Percentiles rank a stretch among this genome's conserved stretches.
Conservation (phyloP, 2,888 invertebrate genomes). For the Melipona bicolor region DNA sequence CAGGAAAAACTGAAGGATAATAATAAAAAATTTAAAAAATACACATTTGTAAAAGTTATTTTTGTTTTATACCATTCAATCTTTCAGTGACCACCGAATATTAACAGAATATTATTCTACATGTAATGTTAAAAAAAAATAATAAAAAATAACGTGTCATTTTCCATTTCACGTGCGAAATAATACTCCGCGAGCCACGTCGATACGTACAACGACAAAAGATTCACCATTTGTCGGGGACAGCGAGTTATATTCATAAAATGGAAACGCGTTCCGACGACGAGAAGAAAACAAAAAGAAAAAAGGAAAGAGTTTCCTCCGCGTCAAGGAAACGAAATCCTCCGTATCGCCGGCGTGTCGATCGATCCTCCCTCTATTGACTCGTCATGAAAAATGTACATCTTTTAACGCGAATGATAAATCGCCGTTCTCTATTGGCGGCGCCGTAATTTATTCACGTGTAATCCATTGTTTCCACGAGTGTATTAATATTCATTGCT, state of each 20-base stretch:
- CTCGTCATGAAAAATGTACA: conserved; percentile 30
- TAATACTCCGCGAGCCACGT: not conserved
- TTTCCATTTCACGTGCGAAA: not conserved
- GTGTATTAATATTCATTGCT: conserved; percentile 46
- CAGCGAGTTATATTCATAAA: not conserved
- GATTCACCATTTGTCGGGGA: not conserved
- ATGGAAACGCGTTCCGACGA: not conserved
- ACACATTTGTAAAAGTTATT: too few species aligned
- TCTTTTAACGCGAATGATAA: conserved; percentile 28
- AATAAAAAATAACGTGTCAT: not conserved
- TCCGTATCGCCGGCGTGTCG: not conserved
- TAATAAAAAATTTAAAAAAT: too few species aligned
- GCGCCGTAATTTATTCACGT: conserved; percentile 44
- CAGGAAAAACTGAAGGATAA: too few species aligned
- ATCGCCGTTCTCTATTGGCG: conserved; percentile 15
- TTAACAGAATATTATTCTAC: too few species aligned
- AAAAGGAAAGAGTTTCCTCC: not conserved
- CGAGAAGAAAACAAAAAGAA: not conserved
- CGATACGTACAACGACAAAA: not conserved
- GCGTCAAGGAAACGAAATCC: not conserved
- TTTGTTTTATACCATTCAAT: too few species aligned
- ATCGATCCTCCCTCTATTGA: conserved; percentile 24
- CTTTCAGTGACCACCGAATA: too few species aligned
- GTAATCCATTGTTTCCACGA: conserved; percentile 38
- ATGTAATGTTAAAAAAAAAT: not conserved